phyloP scores from a whole-genome alignment of 92 coral and sea anemone species.

The Epizoanthus scotinus region DNA sequence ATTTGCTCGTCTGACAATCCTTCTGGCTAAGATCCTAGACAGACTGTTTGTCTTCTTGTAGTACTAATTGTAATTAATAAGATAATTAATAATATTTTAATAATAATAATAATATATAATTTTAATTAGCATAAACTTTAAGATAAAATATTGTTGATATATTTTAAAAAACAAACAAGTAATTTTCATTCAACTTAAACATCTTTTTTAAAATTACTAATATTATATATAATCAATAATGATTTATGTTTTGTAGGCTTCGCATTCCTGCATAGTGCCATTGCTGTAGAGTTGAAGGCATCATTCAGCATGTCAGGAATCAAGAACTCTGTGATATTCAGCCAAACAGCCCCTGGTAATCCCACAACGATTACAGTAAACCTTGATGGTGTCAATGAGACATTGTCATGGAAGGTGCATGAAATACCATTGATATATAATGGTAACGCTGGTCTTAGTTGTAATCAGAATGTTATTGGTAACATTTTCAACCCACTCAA shows the following conservation, averaged over 20 bases:
- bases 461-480: constrained; percentile 66
- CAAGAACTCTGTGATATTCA: constrained; percentile 69
- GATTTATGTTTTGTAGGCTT: background rate
- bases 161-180: too few relatives aligned
- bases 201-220: background rate
- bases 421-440: constrained; percentile 81
- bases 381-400: constrained; percentile 71
- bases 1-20: too few relatives aligned
- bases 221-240: too few relatives aligned
- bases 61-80: too few relatives aligned
- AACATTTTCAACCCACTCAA: constrained; percentile 67
- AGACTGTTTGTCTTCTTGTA: too few relatives aligned
- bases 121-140: too few relatives aligned
- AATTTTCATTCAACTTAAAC: too few relatives aligned
- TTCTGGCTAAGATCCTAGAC: too few relatives aligned
- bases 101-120: too few relatives aligned
- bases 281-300: constrained; percentile 50
- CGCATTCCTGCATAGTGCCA: background rate
- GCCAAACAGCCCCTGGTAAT: constrained; percentile 38
- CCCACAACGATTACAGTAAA: constrained; percentile 64
- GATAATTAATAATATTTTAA: too few relatives aligned
- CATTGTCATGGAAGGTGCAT: constrained; percentile 71
- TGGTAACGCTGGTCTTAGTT: constrained; percentile 75
- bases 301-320: constrained; percentile 90
- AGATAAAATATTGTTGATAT: too few relatives aligned